phyloP scores from a whole-genome alignment of 2,888 invertebrate genomes.

The Pristionchus fissidentatus region DNA sequence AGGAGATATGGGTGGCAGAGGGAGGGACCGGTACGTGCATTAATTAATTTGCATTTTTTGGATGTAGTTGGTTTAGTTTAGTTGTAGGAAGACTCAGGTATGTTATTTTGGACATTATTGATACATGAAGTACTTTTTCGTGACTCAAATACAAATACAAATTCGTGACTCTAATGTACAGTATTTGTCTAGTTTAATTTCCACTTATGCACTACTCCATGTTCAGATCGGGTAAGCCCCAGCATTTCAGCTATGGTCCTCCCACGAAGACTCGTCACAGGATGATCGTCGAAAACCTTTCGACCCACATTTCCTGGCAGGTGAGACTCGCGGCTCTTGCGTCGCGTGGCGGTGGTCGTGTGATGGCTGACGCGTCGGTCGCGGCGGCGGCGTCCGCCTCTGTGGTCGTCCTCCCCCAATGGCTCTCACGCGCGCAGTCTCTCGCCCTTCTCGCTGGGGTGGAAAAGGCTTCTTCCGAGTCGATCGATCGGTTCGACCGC shows the following conservation, averaged over 20 bases:
- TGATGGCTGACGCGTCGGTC: conserved; percentile 20
- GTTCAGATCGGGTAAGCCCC: too few relatives aligned
- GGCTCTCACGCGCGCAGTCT: not conserved
- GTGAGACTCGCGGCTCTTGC: conserved; percentile 78
- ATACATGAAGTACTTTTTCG: too few relatives aligned
- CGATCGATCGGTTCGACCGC: not conserved
- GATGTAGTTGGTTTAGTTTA: too few relatives aligned
- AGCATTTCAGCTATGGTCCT: conserved; percentile 92
- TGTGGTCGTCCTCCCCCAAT: not conserved
- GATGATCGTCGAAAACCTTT: conserved; percentile 95
- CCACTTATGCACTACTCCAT: too few relatives aligned
- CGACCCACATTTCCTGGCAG: conserved; percentile 99
- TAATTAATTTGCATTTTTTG: not conserved
- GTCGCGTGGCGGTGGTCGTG: not conserved
- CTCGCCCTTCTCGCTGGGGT: not conserved
- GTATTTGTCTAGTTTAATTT: too few relatives aligned
- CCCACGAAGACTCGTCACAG: conserved; percentile 97
- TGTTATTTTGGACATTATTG: too few relatives aligned
- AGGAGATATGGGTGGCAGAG: conserved; percentile 2
- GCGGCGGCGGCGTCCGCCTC: not conserved
- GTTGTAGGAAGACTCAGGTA: too few relatives aligned
- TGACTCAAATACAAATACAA: too few relatives aligned
- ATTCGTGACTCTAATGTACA: too few relatives aligned
- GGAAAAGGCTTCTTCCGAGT: not conserved
- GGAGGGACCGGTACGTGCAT: conserved; percentile 15